Evolutionary conservation across 2,113 vertebrate species (phyloP), one percentile per base, ranked within the genome.

Genomic region (Rhizomys pruinosus): DNA sequence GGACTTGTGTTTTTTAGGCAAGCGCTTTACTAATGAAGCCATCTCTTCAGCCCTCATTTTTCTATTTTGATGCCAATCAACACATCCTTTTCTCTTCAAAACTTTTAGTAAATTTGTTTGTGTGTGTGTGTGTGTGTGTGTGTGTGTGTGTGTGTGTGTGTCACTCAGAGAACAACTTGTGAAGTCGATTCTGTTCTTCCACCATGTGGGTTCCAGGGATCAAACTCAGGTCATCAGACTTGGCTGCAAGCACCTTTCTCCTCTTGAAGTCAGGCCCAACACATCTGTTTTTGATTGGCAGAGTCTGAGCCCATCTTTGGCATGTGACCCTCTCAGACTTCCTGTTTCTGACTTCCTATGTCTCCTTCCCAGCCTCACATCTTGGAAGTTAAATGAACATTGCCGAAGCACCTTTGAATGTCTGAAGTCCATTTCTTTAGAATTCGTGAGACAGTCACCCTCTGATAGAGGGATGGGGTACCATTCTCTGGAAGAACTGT

Each of bases 321-420:
- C 34, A 29, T 0, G 0, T 4, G 82, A 19, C 25, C 55, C 32
- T 32, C 3, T 0, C 17, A 68, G 13, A 3, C 32, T 17, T 59
- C 23, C 16, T 32, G 22, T 71, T 27, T 39, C 64, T 52, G 2
- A 17, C 3, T 79, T 59, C 42, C 63, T 37, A 10, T 47, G 23
- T 47, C 59, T 72, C 37, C 68, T 34, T 39, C 61, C 76, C 0
- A 2, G 5, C 5, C 22, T 47, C 0, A 0, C 17, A 25, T 37
- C 63, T 73, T 0, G 0, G 32, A 37, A 87, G 57, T 27, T 13
- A 63, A 66, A 37, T 1, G 6, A 59, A 10, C 2, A 0, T 23
- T 87, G 29, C 61, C 5, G 1, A 80, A 61, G 44, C 25, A 8
- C 69, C 34, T 2, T 69, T 2, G 0, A 39, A 66, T 15, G 4